phyloP scores from a whole-genome alignment of 1,140 invertebrate genomes.

The Zaprionus tsacasi region DNA sequence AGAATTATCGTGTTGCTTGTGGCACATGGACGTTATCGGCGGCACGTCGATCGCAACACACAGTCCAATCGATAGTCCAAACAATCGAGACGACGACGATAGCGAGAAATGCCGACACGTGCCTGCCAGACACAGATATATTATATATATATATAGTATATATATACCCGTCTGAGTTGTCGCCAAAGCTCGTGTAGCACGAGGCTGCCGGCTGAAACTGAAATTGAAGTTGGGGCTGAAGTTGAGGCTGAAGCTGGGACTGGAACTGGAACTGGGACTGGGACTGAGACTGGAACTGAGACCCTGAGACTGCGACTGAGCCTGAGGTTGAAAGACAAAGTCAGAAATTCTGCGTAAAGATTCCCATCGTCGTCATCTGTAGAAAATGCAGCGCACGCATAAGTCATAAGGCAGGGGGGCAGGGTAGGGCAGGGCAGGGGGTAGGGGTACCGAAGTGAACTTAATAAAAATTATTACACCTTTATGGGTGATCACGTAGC shows the following conservation, averaged over 20 bases:
- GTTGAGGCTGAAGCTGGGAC: slow-evolving; percentile 9
- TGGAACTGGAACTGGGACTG: slow-evolving; percentile 3
- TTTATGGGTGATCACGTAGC: slow-evolving; percentile 82
- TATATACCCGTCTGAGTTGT: background rate
- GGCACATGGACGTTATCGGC: slow-evolving; percentile 34
- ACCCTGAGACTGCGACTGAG: background rate
- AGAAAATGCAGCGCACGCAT: slow-evolving; percentile 71
- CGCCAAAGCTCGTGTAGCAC: slow-evolving; percentile 53
- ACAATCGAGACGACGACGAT: slow-evolving; percentile 26
- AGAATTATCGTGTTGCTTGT: slow-evolving; percentile 34
- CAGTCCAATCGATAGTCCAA: slow-evolving; percentile 61
- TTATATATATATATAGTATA: background rate
- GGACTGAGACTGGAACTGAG: slow-evolving; percentile 5
- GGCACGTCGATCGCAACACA: slow-evolving; percentile 60
- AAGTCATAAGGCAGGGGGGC: slow-evolving; percentile 62
- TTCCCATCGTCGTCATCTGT: slow-evolving; percentile 58
- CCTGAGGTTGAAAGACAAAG: background rate
- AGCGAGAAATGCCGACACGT: slow-evolving; percentile 74
- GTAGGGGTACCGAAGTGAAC: slow-evolving; percentile 38
- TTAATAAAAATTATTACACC: slow-evolving; percentile 82
- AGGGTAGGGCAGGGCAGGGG: background rate
- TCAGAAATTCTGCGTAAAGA: slow-evolving; percentile 71
- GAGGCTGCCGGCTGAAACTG: slow-evolving; percentile 23
- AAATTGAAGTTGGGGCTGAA: slow-evolving; percentile 2
- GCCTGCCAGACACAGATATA: slow-evolving; percentile 29